Evolutionary conservation across 2,113 vertebrate species (phyloP), one percentile per base, ranked within the genome.

Genomic region (Neotragus pygmaeus): DNA sequence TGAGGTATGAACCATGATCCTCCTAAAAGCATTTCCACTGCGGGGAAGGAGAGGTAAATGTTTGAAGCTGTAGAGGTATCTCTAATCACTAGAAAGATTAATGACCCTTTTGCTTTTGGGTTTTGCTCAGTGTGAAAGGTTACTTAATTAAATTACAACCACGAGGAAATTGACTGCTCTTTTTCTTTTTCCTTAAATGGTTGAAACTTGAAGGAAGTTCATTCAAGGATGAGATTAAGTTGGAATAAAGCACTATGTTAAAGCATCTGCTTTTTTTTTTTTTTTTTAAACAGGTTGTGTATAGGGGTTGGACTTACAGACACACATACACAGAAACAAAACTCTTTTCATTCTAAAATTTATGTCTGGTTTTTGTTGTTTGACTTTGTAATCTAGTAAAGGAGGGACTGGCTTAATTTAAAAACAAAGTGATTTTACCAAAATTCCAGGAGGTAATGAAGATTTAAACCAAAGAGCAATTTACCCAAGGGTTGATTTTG

Each of bases 21-120:
- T 99, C 99, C 99, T 99, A 99, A 99, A 99, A 99, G 99, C 99
- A 99, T 99, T 99, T 99, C 99, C 99, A 99, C 99, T 99, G 98
- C 99, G 98, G 99, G 99, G 99, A 99, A 99, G 99, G 99, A 99
- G 99, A 99, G 99, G 99, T 99, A 99, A 99, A 99, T 99, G 99
- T 99, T 99, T 96, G 97, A 99, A 97, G 97, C 98, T 97, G 98
- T 99, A 98, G 98, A 98, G 98, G 98, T 98, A 84, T 98, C 97
- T 98, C 98, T 99, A 95, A 98, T 98, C 96, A 16, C 98, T 98
- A 94, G 98, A 98, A 98, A 98, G 98, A 99, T 98, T 94, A 87
- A 98, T 97, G 97, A 98, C 97, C 97, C 92, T 94, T 97, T 95
- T 96, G 97, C 97, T 96, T 98, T 98, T 96, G 88, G 98, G 98